A percentile compares a stretch with the other conserved stretches of the same genome.
Conservation (phyloP, 2,797 vertebrate genomes). For the Phoxinus dragarum region DNA sequence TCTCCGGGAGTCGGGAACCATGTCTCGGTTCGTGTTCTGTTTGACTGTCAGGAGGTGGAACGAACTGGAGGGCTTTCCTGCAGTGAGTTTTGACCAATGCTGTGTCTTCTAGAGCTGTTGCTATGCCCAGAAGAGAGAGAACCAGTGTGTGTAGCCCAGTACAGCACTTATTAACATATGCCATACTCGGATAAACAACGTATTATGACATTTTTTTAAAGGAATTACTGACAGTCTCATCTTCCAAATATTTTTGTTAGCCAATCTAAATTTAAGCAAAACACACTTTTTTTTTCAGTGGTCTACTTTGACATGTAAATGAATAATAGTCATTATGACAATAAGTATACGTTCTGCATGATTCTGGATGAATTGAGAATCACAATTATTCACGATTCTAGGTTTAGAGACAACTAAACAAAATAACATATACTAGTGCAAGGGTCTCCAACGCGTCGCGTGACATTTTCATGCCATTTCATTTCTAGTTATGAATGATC, state of each 20-base stretch:
- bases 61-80: conserved; percentile 33
- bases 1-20: conserved; percentile 52
- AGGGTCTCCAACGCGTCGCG: no score
- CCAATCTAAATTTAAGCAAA: neutral
- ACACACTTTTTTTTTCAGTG: neutral
- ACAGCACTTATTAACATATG: neutral
- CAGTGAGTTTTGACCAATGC: conserved; percentile 47
- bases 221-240: neutral
- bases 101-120: conserved; percentile 45
- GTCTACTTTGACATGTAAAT: neutral
- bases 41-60: conserved; percentile 35
- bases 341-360: neutral
- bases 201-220: neutral
- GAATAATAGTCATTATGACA: neutral
- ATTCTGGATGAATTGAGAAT: neutral
- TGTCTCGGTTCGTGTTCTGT: conserved; percentile 8
- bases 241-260: neutral
- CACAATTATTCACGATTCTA: no score
- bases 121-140: conserved; percentile 43
- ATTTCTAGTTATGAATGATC: no score
- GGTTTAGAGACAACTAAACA: neutral
- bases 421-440: neutral
- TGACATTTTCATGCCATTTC: no score
- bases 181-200: neutral
- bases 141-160: neutral